Base-by-base conservation (phyloP, 2,113 vertebrate species). In the Ctenomys sociabilis region DNA sequence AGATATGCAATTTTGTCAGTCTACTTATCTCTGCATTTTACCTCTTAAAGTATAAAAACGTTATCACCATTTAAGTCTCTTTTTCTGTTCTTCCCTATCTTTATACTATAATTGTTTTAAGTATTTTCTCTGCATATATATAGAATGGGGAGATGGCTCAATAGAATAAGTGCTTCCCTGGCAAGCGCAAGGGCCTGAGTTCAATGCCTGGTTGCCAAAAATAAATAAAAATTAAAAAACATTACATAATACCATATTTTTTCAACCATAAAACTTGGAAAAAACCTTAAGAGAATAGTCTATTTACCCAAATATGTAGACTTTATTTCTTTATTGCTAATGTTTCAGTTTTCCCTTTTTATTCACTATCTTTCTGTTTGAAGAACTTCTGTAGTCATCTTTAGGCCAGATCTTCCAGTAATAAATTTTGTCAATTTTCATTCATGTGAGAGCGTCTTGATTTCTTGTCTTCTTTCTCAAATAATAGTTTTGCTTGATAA, bases 281-380 rank as follows among this genome's bases (percentile, higher is more conserved):
- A 91, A 96, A 91, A 49, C 49, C 81, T 93, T 70, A 89, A 66
- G 21, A 94, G 35, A 49, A 59, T 81, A 82, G 35, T 77, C 40
- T 83, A 14, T 61, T 68, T 89, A 85, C 63, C 30, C 75, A 17
- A 83, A n/a, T 83, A 75, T 93, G 37, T 68, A 37, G 49, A 49
- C 24, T 88, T 30, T 92, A 64, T 91, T 91, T n/a, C 43, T 93
- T 45, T 88, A 52, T 95, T 91, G 52, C 49, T 93, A 49, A 88
- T 96, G 24, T 80, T 91, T 72, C 30, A 77, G 13, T 66, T 91
- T 88, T 91, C 30, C 88, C 64, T 95, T 84, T 73, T 87, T 82
- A 59, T 82, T 88, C 49, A 73, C 73, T 85, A 80, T 54, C 32
- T 85, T 97, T 95, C 73, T 86, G 35, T 89, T 85, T 94, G 64